Percentiles rank a stretch among this genome's conserved stretches.
Evolutionary conservation across 2,888 invertebrate genomes (phyloP).

Genomic region (Watsonalla cultraria): DNA sequence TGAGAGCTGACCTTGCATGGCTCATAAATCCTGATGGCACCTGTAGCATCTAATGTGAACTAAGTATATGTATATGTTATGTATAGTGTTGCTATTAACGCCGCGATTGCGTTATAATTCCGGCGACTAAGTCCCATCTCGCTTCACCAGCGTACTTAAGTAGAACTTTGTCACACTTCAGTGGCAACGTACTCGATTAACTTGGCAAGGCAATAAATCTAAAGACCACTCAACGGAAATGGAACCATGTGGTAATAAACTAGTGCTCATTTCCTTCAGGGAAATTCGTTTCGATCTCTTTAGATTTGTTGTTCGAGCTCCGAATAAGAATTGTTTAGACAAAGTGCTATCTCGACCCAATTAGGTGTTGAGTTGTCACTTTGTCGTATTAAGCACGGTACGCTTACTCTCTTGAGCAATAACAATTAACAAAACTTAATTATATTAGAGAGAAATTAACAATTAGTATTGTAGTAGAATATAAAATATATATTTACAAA

Average conservation of each 20-base stretch:
- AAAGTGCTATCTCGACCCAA: constrained; percentile 14
- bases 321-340: constrained; percentile 17
- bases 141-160: constrained; percentile 3
- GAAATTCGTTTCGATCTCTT: constrained; percentile 17
- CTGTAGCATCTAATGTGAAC: too few species aligned
- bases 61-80: too few species aligned
- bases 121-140: background rate
- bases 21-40: too few species aligned
- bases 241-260: constrained; percentile 33
- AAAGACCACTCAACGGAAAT: constrained; percentile 28
- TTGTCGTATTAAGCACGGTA: constrained; percentile 17
- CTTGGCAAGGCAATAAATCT: constrained; percentile 32
- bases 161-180: constrained; percentile 2
- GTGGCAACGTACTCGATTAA: constrained; percentile 23
- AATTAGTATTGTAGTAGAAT: too few species aligned
- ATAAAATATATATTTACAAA: too few species aligned
- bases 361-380: constrained; percentile 13
- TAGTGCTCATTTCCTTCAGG: constrained; percentile 26
- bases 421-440: constrained; percentile 6
- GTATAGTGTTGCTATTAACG: background rate
- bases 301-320: constrained; percentile 12
- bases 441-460: background rate
- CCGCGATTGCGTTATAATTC: background rate
- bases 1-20: too few species aligned
- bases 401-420: background rate